These are phyloP conservation scores for Carabus problematicus DNA, from an alignment of 2,888 invertebrate species.

Conservation along the genomic window DNA sequence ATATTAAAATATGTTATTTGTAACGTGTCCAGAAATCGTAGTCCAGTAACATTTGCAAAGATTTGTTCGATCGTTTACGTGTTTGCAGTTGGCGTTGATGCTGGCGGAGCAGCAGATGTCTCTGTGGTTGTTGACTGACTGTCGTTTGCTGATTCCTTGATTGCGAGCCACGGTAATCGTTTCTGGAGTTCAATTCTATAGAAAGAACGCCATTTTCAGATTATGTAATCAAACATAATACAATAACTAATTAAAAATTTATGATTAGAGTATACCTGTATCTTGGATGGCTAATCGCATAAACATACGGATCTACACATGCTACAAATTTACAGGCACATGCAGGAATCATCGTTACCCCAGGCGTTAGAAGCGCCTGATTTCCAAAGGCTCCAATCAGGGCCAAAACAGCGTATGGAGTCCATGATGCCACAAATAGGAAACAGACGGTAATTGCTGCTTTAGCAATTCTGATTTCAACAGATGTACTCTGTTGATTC, in stretches of 20 bases:
- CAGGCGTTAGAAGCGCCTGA: conserved; percentile 74
- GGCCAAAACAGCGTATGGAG: conserved; percentile 85
- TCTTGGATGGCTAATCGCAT: conserved; percentile 90
- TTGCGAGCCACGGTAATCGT: conserved; percentile 80
- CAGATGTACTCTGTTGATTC: conserved; percentile 71
- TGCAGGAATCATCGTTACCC: conserved; percentile 86
- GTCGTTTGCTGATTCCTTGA: conserved; percentile 69
- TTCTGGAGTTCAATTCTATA: conserved; percentile 78
- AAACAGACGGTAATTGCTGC: conserved; percentile 89
- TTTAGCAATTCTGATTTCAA: conserved; percentile 86
- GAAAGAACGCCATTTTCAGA: conserved; percentile 35
- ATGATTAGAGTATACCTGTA: conserved; percentile 67
- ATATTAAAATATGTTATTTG: neutral
- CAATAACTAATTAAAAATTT: conserved; percentile 5
- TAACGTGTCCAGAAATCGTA: conserved; percentile 24
- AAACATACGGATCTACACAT: conserved; percentile 90
- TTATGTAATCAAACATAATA: conserved; percentile 1
- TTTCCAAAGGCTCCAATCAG: conserved; percentile 85
- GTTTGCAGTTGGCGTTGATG: conserved; percentile 43
- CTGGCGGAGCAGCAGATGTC: conserved; percentile 59
- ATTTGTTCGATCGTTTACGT: conserved; percentile 6
- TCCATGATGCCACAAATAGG: conserved; percentile 86
- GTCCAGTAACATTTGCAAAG: conserved; percentile 24
- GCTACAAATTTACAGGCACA: conserved; percentile 88
- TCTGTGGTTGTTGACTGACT: conserved; percentile 66